Base-by-base conservation (phyloP, 2,113 vertebrate species). In the Pangasianodon hypophthalmus region DNA sequence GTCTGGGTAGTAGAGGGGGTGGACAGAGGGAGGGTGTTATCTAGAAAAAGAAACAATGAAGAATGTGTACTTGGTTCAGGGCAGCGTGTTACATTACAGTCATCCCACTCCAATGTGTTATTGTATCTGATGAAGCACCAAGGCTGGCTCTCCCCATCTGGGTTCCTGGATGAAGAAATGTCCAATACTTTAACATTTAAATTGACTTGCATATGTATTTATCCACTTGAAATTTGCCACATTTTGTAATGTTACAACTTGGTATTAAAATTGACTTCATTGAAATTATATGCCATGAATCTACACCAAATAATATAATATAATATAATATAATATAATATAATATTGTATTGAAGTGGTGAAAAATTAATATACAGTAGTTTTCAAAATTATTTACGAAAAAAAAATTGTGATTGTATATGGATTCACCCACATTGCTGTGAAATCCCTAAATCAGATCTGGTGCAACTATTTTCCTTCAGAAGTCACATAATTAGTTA, bases 131-230 rank as follows among this genome's bases (percentile, higher is more conserved):
- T 0, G 48, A 92, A 94, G 41, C 95, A 95, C 94, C 94, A 95
- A 8, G 95, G 94, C 46, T 85, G 91, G 1, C 44, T 46, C 13
- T 95, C 95, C 37, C 89, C 92, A 89, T 95, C 94, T 44, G 94
- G 94, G 64, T 95, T 95, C 64, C 94, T 95, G 41, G 26, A 88
- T 2, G 1, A 73, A 77, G 32, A 19, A 64, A 84, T 4, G 52
- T 9, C 14, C 19, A 71, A 7, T 60, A n/a, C 4, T 64, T n/a
- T 52, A 2, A 75, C 4, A 21, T 71, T 32, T 69, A 32, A 4
- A 69, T n/a, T 69, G n/a, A 69, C 64, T 4, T 29, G 24, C 7
- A 24, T 26, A n/a, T 80, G 50, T 44, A 75, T 16, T 11, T 37
- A 67, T 83, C 18, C 62, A 67, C 10, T 64, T 26, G 9, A 29